These are phyloP conservation scores for Siniperca scherzeri DNA, from an alignment of 2,797 vertebrate species.

Conservation along the genomic window DNA sequence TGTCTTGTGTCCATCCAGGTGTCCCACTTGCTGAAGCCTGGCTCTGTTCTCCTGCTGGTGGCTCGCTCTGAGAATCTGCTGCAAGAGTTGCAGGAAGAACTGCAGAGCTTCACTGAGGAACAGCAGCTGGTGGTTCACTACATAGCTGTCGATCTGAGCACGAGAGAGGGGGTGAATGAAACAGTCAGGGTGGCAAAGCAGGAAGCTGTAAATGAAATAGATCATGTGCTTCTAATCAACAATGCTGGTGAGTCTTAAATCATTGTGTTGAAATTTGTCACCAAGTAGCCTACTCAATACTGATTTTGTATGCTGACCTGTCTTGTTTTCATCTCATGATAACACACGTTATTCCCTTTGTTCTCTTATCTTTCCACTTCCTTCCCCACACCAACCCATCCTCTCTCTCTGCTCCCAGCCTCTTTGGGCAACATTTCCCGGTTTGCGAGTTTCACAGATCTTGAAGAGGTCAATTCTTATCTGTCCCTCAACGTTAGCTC, in stretches of 20 bases:
- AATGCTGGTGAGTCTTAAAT: constrained; percentile 87
- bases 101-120: constrained; percentile 45
- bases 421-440: constrained; percentile 88
- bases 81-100: constrained; percentile 74
- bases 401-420: constrained; percentile 60
- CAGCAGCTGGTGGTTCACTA: constrained; percentile 63
- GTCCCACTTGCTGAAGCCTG: constrained; percentile 62
- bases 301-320: background rate
- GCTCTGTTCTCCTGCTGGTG: constrained; percentile 84
- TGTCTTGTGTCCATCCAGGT: constrained; percentile 50
- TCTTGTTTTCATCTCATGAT: background rate
- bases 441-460: constrained; percentile 78
- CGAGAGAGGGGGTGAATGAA: constrained; percentile 74
- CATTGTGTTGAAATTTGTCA: background rate
- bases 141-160: constrained; percentile 83
- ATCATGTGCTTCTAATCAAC: constrained; percentile 88
- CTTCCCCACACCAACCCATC: background rate
- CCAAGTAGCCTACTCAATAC: background rate
- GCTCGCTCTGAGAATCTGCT: constrained; percentile 81
- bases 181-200: constrained; percentile 62
- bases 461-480: constrained; percentile 81
- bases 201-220: constrained; percentile 51
- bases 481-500: constrained; percentile 86
- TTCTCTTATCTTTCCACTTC: background rate
- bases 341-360: background rate